A percentile compares a stretch with the other conserved stretches of the same genome.
Evolutionary conservation across 1,140 invertebrate species (phyloP).

Genomic region (Atta texana): DNA sequence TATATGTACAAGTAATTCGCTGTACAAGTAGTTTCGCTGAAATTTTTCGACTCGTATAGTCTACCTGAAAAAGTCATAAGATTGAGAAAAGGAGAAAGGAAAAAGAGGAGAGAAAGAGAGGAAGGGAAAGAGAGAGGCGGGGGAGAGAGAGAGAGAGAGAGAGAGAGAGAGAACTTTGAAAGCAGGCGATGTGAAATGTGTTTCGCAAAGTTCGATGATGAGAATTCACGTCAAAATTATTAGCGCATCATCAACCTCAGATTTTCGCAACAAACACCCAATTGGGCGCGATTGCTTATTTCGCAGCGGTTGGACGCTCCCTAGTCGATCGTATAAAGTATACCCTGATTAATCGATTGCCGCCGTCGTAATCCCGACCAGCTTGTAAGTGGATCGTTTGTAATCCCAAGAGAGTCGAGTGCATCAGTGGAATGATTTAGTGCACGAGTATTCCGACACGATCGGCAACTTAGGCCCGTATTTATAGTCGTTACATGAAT

Average conservation of each 20-base stretch:
- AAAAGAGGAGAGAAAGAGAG: not conserved
- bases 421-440: conserved; percentile 65
- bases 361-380: conserved; percentile 64
- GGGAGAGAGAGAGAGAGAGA: not conserved
- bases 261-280: conserved; percentile 57
- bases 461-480: conserved; percentile 43
- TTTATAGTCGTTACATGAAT: conserved; percentile 21
- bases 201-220: conserved; percentile 52
- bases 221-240: conserved; percentile 48
- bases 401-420: conserved; percentile 58
- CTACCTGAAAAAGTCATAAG: not conserved
- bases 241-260: conserved; percentile 27
- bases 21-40: not conserved
- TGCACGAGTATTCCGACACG: conserved; percentile 22
- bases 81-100: not conserved
- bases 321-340: conserved; percentile 57
- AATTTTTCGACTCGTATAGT: not conserved
- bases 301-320: conserved; percentile 33
- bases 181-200: not conserved
- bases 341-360: conserved; percentile 71
- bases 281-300: conserved; percentile 58
- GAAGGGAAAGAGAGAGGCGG: too few relatives aligned
- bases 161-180: not conserved
- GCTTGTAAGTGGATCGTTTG: conserved; percentile 73
- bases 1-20: not conserved